Base-by-base conservation (phyloP, 92 coral and sea anemone genomes). In the Porites cylindrica region DNA sequence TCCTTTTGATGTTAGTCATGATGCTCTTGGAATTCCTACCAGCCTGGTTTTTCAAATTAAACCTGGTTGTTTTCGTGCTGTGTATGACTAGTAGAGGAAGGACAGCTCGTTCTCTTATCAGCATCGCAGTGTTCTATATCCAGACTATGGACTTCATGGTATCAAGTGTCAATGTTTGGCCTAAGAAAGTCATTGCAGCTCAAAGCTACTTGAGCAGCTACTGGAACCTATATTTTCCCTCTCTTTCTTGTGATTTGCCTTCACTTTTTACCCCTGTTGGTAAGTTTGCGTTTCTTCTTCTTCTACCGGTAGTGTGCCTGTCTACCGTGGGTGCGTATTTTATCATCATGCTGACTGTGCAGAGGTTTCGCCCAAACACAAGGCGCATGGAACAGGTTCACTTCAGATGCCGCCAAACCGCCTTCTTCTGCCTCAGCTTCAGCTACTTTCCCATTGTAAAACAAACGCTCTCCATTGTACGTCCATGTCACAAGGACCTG, bases 61-160 rank as follows among this genome's bases (percentile, higher is more conserved):
- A 91, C 72, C 69, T 91, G 78, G 76, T 91, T 52, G 75, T 81
- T 6, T 83, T 83, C 77, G 89, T 91, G 29, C 72, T 91, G 51
- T 89, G 94, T 77, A 51, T 89, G 66, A 89, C 88, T 53, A 86
- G 82, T 14, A 38, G 82, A 76, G 92, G 92, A 13, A 84, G 80
- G 19, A 56, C 50, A n/a, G 77, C 88, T 7, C 62, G 68, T 10
- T 86, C 93, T 17, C 78, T 88, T n/a, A 79, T 91, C 52, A 89
- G 78, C 52, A 92, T 94, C 52, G 81, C 95, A 14, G 86, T 94
- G 19, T 94, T 94, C 70, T 92, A 86, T 81, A 85, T 94, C 24
- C 97, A 94, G 56, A 89, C 94, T 8, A 75, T 91, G 52, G 95
- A 94, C 83, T 93, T 91, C 62, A 83, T 94, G 91, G 70, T 94